A percentile compares a stretch with the other conserved stretches of the same genome.
phyloP scores from a whole-genome alignment of 2,113 vertebrate genomes.

The Ptilorrhoa leucosticta region DNA sequence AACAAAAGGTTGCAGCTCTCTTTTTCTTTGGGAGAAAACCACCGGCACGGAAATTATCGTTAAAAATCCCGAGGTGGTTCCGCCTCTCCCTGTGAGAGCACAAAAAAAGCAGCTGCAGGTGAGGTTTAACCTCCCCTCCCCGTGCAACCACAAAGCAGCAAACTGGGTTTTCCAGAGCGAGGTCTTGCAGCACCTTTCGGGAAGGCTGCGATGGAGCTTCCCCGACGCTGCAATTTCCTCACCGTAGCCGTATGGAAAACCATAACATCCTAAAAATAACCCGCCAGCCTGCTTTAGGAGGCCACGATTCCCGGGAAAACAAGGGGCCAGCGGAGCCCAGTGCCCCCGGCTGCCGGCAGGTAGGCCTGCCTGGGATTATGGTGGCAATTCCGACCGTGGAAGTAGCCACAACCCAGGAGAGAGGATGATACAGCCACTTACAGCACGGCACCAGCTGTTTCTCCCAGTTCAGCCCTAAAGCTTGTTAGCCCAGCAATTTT shows the following conservation, averaged over 20 bases:
- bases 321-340: neutral
- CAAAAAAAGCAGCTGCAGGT: neutral
- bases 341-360: neutral
- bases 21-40: neutral
- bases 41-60: neutral
- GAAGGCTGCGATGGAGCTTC: neutral
- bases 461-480: slow-evolving; percentile 33
- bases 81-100: neutral
- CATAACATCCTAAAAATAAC: neutral
- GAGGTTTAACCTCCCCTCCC: neutral
- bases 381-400: slow-evolving; percentile 13
- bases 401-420: neutral
- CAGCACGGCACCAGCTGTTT: slow-evolving; percentile 47
- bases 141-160: neutral
- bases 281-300: neutral
- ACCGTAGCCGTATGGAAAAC: neutral
- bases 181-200: slow-evolving; percentile 12
- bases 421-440: slow-evolving; percentile 68
- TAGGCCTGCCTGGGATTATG: slow-evolving; percentile 1
- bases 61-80: neutral
- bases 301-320: neutral
- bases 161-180: neutral
- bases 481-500: slow-evolving; percentile 34
- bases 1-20: slow-evolving; percentile 31
- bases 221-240: neutral